Conservation (phyloP, 1,140 invertebrate genomes). For the Carcinoscorpius rotundicauda region DNA sequence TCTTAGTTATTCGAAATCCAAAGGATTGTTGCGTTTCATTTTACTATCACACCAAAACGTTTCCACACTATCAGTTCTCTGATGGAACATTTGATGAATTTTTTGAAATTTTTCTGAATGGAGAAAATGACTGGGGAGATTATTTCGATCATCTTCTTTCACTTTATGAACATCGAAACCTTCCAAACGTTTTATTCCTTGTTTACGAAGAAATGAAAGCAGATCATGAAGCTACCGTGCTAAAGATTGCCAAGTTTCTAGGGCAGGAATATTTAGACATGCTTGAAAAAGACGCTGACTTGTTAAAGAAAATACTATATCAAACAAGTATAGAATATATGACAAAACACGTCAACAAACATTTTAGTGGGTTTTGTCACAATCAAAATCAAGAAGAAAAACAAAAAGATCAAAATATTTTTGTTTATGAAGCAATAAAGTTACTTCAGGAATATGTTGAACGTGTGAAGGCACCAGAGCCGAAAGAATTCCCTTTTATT, state of each 20-base stretch:
- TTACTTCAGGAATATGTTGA: no score
- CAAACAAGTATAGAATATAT: conserved; percentile 14
- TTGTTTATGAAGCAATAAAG: no score
- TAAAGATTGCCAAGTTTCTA: no score
- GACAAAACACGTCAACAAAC: conserved; percentile 5
- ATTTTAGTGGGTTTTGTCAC: not conserved
- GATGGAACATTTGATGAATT: conserved; percentile 15
- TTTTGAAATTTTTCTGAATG: conserved; percentile 15
- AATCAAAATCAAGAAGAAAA: no score
- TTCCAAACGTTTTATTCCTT: conserved; percentile 24
- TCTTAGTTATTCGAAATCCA: conserved; percentile 70
- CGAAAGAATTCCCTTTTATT: conserved; percentile 27
- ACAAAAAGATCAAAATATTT: no score
- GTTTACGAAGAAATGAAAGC: no score
- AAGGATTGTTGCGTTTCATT: conserved; percentile 73
- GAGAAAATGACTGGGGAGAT: conserved; percentile 10
- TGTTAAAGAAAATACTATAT: conserved; percentile 8
- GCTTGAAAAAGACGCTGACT: not conserved
- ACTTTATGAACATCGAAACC: conserved; percentile 20
- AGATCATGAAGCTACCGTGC: no score
- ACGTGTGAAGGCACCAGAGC: no score
- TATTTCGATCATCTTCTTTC: conserved; percentile 28
- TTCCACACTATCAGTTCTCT: not conserved
- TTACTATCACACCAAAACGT: conserved; percentile 54
- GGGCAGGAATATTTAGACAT: no score